Base-by-base conservation (phyloP, 30 jellyfish, hydroid and myxozoan genomes). In the Cassiopea andromeda region DNA sequence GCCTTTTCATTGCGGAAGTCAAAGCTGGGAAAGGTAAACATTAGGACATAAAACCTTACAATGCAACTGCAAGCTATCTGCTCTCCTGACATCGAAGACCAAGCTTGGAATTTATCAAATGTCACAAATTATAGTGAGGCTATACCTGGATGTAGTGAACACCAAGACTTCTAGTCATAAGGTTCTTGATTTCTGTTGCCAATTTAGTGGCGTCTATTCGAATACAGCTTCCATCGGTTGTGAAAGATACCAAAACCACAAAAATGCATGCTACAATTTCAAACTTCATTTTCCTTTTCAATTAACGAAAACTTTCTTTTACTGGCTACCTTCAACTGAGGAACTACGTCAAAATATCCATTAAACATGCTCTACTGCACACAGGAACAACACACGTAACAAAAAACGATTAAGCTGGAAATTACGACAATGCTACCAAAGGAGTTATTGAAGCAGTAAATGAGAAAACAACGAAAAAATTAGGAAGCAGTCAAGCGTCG, bases 71-170 rank as follows among this genome's bases (percentile, higher is more conserved):
- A 27, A 27, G 38, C 38, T 27, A 27, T 27, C 38, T 27, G 38
- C 38, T 27, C 38, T 27, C 38, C 38, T 27, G 38, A 27, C 38
- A 27, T 27, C 38, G 38, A 27, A 27, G 38, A 27, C 38, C 38
- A 27, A 27, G 38, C 38, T 27, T 27, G 38, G 38, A 27, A 27
- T 27, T 27, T 27, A 27, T 27, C 38, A 27, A 27, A 27, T 27
- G 38, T 27, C 38, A 27, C 38, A 27, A 27, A 54, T 54, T 54
- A 54, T 3, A 10, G 64, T 3, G 12, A 14, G 75, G 2, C 7
- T 16, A 6, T 75, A 81, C 90, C 90, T 81, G 48, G 0, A 81
- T 67, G n/a, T 27, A 81, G 19, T 47, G 81, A 3, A 81, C 90
- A 16, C 90, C 90, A 2, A 81, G 73, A 45, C 67, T 67, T 1